Evolutionary conservation across 1,140 invertebrate genomes (phyloP).

Genomic region (Globodera ellingtonae): DNA sequence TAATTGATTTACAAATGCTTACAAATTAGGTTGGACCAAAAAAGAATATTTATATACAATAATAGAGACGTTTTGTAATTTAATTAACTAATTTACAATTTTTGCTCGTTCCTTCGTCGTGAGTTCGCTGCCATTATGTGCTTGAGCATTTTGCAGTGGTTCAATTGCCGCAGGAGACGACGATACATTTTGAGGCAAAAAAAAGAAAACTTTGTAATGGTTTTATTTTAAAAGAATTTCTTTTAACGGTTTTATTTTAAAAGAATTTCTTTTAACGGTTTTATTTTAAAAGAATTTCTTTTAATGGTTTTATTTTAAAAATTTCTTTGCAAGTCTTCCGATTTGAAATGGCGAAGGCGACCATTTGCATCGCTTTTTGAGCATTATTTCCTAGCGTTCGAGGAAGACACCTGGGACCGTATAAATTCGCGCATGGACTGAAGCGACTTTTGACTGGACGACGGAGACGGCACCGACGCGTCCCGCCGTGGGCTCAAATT

Average conservation of each 20-base stretch:
- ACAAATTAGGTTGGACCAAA: too few relatives aligned
- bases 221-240: not conserved
- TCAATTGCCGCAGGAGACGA: not conserved
- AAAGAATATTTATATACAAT: not conserved
- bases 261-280: too few relatives aligned
- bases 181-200: slow-evolving; percentile 3
- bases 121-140: not conserved
- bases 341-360: not conserved
- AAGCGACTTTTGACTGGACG: slow-evolving; percentile 3
- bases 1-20: too few relatives aligned
- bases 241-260: not conserved
- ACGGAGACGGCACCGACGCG: not conserved
- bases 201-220: not conserved
- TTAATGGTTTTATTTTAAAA: too few relatives aligned
- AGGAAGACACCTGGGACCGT: slow-evolving; percentile 12
- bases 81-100: not conserved
- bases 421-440: slow-evolving; percentile 29
- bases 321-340: too few relatives aligned
- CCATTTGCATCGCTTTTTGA: not conserved
- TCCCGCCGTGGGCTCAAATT: not conserved
- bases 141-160: not conserved
- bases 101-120: slow-evolving; percentile 11
- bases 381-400: not conserved
- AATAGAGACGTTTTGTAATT: not conserved
- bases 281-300: too few relatives aligned